These are phyloP conservation scores for Grallaria varia DNA, from an alignment of 2,113 vertebrate genomes.

Conservation along the genomic window DNA sequence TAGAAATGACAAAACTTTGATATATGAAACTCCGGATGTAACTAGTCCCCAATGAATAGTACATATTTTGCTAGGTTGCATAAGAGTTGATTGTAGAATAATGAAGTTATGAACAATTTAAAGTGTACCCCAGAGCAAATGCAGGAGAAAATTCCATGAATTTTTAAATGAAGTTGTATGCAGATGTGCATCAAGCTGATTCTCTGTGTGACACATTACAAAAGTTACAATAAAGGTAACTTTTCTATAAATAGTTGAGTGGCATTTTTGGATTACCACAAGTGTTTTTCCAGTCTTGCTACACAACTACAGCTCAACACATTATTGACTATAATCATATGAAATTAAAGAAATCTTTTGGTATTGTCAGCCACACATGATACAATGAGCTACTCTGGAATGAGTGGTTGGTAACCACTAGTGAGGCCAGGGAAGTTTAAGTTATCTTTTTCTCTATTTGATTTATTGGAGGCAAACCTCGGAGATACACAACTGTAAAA, in stretches of 20 bases:
- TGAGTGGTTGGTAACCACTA: neutral
- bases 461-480: neutral
- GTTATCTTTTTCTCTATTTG: neutral
- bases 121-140: neutral
- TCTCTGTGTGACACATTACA: neutral
- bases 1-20: neutral
- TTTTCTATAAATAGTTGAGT: neutral
- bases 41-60: neutral
- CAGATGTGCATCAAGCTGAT: neutral
- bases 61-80: neutral
- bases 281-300: neutral
- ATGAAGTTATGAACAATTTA: constrained; percentile 8
- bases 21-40: constrained; percentile 1
- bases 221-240: neutral
- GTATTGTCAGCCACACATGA: rapidly evolving
- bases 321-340: neutral
- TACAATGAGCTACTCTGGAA: neutral
- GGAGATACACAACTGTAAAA: neutral
- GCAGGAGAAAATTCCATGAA: neutral
- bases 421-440: neutral
- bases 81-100: constrained; percentile 22
- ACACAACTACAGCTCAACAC: neutral
- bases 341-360: neutral
- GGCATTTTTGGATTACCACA: neutral
- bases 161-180: neutral